A percentile compares a stretch with the other conserved stretches of the same genome.
phyloP scores from a whole-genome alignment of 2,797 vertebrate genomes.

The Mormyrops attenuatus region DNA sequence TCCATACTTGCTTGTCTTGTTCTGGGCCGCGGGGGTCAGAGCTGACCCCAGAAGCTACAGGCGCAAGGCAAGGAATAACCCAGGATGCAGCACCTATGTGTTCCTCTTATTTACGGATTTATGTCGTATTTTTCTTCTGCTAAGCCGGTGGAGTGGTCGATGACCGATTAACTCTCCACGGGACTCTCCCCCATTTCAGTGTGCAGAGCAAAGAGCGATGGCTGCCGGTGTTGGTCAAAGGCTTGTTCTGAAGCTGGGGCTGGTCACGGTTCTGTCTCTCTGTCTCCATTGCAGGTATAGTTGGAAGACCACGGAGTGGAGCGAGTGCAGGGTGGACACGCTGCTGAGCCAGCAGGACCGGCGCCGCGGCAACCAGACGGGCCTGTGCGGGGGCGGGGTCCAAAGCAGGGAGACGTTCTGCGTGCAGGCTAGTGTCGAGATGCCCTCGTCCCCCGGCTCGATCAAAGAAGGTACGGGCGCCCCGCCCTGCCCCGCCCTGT shows the following conservation, averaged over 20 bases:
- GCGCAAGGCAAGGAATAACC: neutral
- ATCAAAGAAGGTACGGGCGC: slow-evolving; percentile 76
- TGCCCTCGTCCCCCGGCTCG: slow-evolving; percentile 59
- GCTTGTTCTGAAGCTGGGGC: neutral
- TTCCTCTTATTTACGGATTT: neutral
- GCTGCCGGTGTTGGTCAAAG: neutral
- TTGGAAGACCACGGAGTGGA: slow-evolving; percentile 89
- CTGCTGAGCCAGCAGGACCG: slow-evolving; percentile 93
- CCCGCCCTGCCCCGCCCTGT: neutral
- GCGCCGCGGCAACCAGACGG: slow-evolving; percentile 83
- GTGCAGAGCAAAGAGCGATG: neutral
- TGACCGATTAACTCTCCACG: neutral
- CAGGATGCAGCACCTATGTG: too few relatives aligned
- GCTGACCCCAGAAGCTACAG: neutral
- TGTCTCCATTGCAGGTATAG: slow-evolving; percentile 63
- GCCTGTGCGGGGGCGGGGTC: slow-evolving; percentile 84
- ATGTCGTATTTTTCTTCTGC: neutral
- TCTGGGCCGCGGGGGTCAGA: neutral
- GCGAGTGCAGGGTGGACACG: slow-evolving; percentile 81
- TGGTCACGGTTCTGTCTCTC: neutral
- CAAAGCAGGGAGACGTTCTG: slow-evolving; percentile 86
- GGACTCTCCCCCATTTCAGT: neutral
- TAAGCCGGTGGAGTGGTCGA: neutral
- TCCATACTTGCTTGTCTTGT: neutral
- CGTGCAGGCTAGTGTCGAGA: slow-evolving; percentile 66